These are phyloP conservation scores for Dorcus parallelipipedus DNA, from an alignment of 2,888 invertebrate genomes.

Conservation along the genomic window DNA sequence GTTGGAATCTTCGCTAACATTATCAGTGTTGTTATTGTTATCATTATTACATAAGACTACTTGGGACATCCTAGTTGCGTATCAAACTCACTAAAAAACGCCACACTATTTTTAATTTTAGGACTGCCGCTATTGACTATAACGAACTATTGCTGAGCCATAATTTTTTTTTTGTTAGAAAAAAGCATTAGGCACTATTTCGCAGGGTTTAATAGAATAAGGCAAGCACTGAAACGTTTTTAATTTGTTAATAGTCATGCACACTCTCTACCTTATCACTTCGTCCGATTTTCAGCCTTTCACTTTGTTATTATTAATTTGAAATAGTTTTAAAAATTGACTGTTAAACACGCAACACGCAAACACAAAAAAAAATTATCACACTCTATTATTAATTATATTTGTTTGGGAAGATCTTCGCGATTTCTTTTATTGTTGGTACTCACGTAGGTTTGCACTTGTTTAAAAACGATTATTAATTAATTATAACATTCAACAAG, in stretches of 20 bases:
- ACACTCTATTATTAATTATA: constrained; percentile 9
- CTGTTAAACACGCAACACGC: constrained; percentile 6
- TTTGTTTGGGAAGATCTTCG: constrained; percentile 14
- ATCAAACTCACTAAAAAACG: constrained; percentile 3
- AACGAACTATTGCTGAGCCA: not conserved
- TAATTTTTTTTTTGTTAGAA: not conserved
- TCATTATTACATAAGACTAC: constrained; percentile 70
- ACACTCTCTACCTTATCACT: too few relatives aligned
- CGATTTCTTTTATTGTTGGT: constrained; percentile 7
- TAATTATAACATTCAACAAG: not conserved
- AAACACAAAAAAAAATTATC: constrained; percentile 16
- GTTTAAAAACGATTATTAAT: not conserved
- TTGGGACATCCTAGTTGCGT: constrained; percentile 60
- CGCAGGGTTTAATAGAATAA: constrained; percentile 7
- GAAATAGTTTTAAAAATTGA: constrained; percentile 3
- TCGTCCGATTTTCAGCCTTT: not conserved
- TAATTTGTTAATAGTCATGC: too few relatives aligned
- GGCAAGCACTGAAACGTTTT: constrained; percentile 8
- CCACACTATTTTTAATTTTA: constrained; percentile 9
- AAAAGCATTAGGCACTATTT: constrained; percentile 16
- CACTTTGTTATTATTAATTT: not conserved
- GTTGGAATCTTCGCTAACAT: constrained; percentile 82
- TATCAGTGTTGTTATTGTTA: constrained; percentile 71
- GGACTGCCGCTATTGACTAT: too few relatives aligned
- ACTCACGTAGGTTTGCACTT: not conserved